Evolutionary conservation across 2,797 vertebrate species (phyloP), one percentile per base, ranked within the genome.

Genomic region (Esox lucius): DNA sequence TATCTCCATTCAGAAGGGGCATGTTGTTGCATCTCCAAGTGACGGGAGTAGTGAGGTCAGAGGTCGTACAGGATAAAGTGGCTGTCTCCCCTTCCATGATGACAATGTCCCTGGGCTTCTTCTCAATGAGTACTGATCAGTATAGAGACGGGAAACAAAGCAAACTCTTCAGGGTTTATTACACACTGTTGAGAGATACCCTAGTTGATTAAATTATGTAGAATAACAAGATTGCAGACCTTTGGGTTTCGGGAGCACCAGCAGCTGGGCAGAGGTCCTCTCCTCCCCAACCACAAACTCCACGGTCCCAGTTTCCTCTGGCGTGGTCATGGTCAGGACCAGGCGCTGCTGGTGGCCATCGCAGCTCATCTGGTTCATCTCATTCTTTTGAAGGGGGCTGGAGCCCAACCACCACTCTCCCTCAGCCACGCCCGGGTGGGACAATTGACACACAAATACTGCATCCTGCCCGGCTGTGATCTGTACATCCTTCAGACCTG

Each of bases 331-430:
- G 72, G 8, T 84, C 75, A 98, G 95, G 56, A 94, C 76, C 78
- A 98, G 89, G 71, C 91, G 91, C 75, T 93, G 94, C 62, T 86
- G 79, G 2, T 84, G 83, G 5, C 94, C 95, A 7, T 31, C 72
- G 73, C 88, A 90, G 4, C 84, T 95, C 91, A 96, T 94, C 77
- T 95, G 91, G 61, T 97, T 99, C 94, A 97, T 94, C 75, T 96
- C 90, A 73, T 97, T 94, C 88, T 94, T 94, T 92, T 98, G 97
- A 42, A 99, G 94, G 48, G 92, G 92, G 71, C 92, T 95, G 75
- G 95, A 93, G 66, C 96, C 96, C 0, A 99, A 95, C 96, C 96
- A 98, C 98, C 98, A 99, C 80, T 91, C 90, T 6, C 95, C 95
- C 0, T 96, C 94, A 1, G 72, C 92, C 86, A 95, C 88, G 0